Percentiles rank a stretch among this genome's conserved stretches.
These are phyloP conservation scores for Cepaea nemoralis DNA, from an alignment of 1,140 invertebrate genomes.

Conservation along the genomic window DNA sequence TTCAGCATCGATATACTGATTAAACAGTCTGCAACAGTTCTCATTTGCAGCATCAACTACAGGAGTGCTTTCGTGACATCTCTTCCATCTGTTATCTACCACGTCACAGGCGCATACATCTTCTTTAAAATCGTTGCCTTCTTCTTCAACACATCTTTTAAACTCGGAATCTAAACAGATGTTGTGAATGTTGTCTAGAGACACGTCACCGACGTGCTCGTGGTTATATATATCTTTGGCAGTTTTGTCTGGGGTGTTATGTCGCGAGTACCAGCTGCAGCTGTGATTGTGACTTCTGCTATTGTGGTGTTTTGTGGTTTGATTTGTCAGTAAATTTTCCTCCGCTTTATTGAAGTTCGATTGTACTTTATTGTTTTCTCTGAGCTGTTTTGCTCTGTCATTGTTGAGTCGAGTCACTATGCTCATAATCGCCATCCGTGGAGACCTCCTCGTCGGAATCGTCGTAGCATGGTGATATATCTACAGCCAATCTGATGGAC, in stretches of 20 bases:
- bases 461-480: slow-evolving; percentile 27
- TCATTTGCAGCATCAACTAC: not conserved
- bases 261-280: slow-evolving; percentile 33
- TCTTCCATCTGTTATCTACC: not conserved
- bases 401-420: not conserved
- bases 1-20: slow-evolving; percentile 17
- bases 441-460: not conserved
- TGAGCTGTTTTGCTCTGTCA: slow-evolving; percentile 1
- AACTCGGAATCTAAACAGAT: slow-evolving; percentile 23
- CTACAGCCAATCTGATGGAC: slow-evolving; percentile 38
- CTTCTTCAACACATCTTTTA: slow-evolving; percentile 22
- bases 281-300: slow-evolving; percentile 12
- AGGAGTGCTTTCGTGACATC: not conserved
- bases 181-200: not conserved
- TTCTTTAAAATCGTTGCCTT: slow-evolving; percentile 23
- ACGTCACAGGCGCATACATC: not conserved
- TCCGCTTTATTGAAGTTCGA: not conserved
- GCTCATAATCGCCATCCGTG: not conserved
- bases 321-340: not conserved
- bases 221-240: slow-evolving; percentile 47
- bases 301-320: not conserved
- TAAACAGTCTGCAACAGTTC: not conserved
- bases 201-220: slow-evolving; percentile 26
- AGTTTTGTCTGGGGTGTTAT: slow-evolving; percentile 35
- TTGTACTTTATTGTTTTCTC: not conserved